These are phyloP conservation scores for Buathra laborator DNA, from an alignment of 2,888 invertebrate species.

Conservation along the genomic window DNA sequence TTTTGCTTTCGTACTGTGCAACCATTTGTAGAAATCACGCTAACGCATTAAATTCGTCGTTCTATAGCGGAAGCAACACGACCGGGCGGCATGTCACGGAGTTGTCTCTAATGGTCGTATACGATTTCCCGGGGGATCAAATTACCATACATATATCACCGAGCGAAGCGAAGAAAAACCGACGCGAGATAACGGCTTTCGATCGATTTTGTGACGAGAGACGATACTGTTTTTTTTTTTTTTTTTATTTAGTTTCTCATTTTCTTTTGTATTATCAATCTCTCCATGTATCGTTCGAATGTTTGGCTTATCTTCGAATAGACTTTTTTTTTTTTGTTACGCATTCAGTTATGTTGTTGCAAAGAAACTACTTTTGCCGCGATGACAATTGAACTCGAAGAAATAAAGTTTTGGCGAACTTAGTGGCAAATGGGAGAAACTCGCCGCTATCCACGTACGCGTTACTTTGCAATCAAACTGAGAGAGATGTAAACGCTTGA, in stretches of 20 bases:
- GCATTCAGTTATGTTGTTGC: background rate
- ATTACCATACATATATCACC: conserved; percentile 61
- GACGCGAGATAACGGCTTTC: conserved; percentile 20
- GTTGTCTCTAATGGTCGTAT: conserved; percentile 56
- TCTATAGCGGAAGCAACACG: background rate
- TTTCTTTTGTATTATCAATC: background rate
- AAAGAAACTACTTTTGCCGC: too few species aligned
- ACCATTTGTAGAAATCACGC: conserved; percentile 50
- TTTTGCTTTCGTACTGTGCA: background rate
- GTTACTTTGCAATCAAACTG: background rate
- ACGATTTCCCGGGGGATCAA: conserved; percentile 63
- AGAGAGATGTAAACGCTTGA: background rate
- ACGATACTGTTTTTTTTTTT: conserved; percentile 3
- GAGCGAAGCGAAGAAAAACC: conserved; percentile 8
- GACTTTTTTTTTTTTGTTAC: background rate
- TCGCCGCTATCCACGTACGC: background rate
- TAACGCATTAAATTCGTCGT: conserved; percentile 55
- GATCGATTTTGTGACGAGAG: conserved; percentile 34
- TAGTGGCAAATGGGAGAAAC: background rate
- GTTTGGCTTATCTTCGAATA: background rate
- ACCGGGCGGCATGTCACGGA: conserved; percentile 39
- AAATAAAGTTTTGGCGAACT: too few species aligned
- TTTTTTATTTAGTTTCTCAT: conserved; percentile 14
- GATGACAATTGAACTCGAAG: too few species aligned
- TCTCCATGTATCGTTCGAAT: background rate